Conservation (phyloP, 2,797 vertebrate genomes). For the Benthosema pterotum region DNA sequence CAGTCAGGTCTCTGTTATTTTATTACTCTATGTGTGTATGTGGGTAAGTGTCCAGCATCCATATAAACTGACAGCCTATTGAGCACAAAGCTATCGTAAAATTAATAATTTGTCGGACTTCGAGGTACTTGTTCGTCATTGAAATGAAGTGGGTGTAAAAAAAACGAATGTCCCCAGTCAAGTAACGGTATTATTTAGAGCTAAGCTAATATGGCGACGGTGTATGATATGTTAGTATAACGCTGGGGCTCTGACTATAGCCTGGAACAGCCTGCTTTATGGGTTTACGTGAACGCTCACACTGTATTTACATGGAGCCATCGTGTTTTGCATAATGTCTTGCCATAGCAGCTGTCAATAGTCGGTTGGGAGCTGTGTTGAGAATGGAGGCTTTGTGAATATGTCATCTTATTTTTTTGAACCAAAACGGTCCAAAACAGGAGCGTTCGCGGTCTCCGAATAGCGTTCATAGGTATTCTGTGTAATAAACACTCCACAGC, state of each 20-base stretch:
- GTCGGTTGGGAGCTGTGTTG: background rate
- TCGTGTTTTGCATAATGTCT: background rate
- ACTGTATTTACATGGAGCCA: constrained; percentile 3
- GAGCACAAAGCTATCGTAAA: constrained; percentile 37
- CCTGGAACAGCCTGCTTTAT: constrained; percentile 52
- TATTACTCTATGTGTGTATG: no score
- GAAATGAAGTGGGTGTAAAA: constrained; percentile 10
- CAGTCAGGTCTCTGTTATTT: no score
- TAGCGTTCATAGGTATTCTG: constrained; percentile 2
- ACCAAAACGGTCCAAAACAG: constrained; percentile 1
- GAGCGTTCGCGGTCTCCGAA: background rate
- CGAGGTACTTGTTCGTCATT: constrained; percentile 2
- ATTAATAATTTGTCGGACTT: background rate
- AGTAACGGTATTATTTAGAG: constrained; percentile 51
- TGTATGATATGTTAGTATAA: constrained; percentile 50
- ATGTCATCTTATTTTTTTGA: background rate
- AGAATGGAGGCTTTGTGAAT: background rate
- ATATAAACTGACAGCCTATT: constrained; percentile 54
- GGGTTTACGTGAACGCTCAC: constrained; percentile 30
- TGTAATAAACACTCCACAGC: constrained; percentile 64
- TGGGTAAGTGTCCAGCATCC: constrained; percentile 85
- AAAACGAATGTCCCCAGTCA: constrained; percentile 23
- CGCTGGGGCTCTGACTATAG: constrained; percentile 51
- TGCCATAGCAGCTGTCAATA: background rate
- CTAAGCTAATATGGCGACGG: constrained; percentile 79